Evolutionary conservation across 2,888 invertebrate species (phyloP), one percentile per base, ranked within the genome.

Genomic region (Dryobota labecula): DNA sequence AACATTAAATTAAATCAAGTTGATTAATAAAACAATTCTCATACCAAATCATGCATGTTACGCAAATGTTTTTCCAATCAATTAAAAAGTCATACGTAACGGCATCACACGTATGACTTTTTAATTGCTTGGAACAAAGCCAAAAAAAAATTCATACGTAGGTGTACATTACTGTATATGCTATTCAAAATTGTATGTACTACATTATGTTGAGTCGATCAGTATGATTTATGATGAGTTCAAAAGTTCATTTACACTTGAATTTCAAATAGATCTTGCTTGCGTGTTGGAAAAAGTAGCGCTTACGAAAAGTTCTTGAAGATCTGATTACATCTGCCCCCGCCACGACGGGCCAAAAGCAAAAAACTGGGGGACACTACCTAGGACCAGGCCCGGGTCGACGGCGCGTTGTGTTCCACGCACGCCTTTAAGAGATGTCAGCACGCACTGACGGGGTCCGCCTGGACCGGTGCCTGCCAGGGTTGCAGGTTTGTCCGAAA

Each of bases 71-170:
- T 82, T n/a, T n/a, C n/a, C n/a, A n/a, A n/a, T n/a, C n/a, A n/a
- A n/a, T n/a, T n/a, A n/a, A n/a, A n/a, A n/a, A n/a, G n/a, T n/a
- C n/a, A n/a, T n/a, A n/a, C n/a, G n/a, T n/a, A n/a, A n/a, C n/a
- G n/a, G n/a, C n/a, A n/a, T n/a, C n/a, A n/a, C n/a, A n/a, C n/a
- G n/a, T n/a, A 92, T 91, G 87, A 88, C 82, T 88, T 90, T 94
- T 92, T 94, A 92, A 94, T 94, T 90, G 89, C 87, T 93, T 94
- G 94, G 94, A 92, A 60, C 51, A 20, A 61, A 64, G 90, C 94
- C 94, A 94, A 89, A 78, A 76, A 85, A 76, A 80, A 62, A 83
- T 85, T 83, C 45, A 82, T 74, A 72, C 78, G 90, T 90, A 87
- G 90, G 89, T 69, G 84, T 60, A 49, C 30, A 58, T 53, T 49